Base-by-base conservation (phyloP, 2,113 vertebrate species). In the Bufo gargarizans region DNA sequence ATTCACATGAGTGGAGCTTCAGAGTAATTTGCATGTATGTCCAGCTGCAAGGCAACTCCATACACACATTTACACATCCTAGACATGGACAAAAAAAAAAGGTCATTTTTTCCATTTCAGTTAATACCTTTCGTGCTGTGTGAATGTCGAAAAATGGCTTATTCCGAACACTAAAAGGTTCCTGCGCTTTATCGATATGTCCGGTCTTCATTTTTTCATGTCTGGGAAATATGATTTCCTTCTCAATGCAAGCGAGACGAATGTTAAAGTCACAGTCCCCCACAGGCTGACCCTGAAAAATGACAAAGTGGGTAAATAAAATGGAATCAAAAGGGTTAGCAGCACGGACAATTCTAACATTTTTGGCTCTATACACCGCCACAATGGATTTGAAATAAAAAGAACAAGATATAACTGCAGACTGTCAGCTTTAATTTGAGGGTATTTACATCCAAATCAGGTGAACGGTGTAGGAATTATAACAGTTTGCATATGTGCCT, bases 71-170 rank as follows among this genome's bases (percentile, higher is more conserved):
- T 17, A 47, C 1, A 74, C 1, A 74, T 9, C 14, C 43, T 47
- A 17, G 1, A 47, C 17, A 47, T 74, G 43, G 43, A 53, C 53
- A 53, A 0, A 74, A 45, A 19, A 43, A 22, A 47, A 58, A n/a
- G 8, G 61, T 65, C 8, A 17, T 0, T 80, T 6, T 79, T 7
- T 58, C 12, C 19, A 80, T 6, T 56, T 56, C 19, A 49, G 9
- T 50, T 63, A 12, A 13, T n/a, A 99, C 98, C 97, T 99, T 99
- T 93, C 97, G 97, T 88, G 98, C 94, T 59, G 93, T 92, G 17
- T 96, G 95, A 89, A 99, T 97, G 91, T 99, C 98, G 12, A 99
- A 99, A 94, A 99, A 99, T 4, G 97, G 97, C 89, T 99, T 99
- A 92, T 97, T 95, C 90, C 98, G 94, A 92, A 99, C 97, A 88